Evolutionary conservation across 1,140 invertebrate species (phyloP).

Genomic region (Battus philenor): DNA sequence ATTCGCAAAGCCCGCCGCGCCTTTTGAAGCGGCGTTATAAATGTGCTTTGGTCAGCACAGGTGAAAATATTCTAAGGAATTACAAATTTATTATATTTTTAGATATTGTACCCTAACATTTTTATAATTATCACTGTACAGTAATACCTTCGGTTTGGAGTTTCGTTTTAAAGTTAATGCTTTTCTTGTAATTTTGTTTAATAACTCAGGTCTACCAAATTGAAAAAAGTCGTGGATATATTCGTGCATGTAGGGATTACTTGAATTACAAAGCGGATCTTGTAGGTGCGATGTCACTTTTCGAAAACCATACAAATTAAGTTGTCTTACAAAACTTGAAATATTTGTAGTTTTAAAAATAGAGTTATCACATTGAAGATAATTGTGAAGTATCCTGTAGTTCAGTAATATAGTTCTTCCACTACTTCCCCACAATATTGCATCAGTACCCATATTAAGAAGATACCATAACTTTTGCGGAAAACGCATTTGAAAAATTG

Average conservation of each 20-base stretch:
- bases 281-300: slow-evolving; percentile 79
- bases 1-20: slow-evolving; percentile 48
- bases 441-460: slow-evolving; percentile 73
- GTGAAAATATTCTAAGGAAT: slow-evolving; percentile 35
- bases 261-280: slow-evolving; percentile 74
- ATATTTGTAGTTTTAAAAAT: slow-evolving; percentile 80
- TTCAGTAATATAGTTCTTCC: slow-evolving; percentile 77
- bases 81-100: slow-evolving; percentile 1
- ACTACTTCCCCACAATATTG: slow-evolving; percentile 76
- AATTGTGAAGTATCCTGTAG: slow-evolving; percentile 76
- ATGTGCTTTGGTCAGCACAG: slow-evolving; percentile 36
- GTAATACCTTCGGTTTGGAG: slow-evolving; percentile 51
- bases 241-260: slow-evolving; percentile 77
- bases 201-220: slow-evolving; percentile 68
- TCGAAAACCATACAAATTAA: slow-evolving; percentile 80
- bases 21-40: slow-evolving; percentile 58
- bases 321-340: slow-evolving; percentile 78
- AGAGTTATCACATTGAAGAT: slow-evolving; percentile 71
- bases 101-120: background rate
- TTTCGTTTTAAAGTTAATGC: slow-evolving; percentile 60
- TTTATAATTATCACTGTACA: background rate
- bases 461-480: slow-evolving; percentile 80
- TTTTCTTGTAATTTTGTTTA: slow-evolving; percentile 77
- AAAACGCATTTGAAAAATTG: slow-evolving; percentile 76
- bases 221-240: slow-evolving; percentile 78